Percentiles rank a stretch among this genome's conserved stretches.
Conservation (phyloP, 2,888 invertebrate species). For the Tricholauxania praeusta region DNA sequence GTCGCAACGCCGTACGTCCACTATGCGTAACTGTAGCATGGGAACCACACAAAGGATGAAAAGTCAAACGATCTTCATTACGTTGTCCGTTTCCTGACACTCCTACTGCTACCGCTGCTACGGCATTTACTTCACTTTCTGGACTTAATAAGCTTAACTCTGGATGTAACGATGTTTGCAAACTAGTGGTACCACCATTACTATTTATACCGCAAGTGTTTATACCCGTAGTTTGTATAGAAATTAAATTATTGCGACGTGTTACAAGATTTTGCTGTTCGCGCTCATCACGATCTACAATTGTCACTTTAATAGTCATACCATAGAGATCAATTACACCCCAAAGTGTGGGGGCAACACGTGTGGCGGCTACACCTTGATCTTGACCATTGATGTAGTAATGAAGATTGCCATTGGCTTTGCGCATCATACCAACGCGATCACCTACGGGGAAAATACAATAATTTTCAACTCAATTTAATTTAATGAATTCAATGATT, state of each 20-base stretch:
- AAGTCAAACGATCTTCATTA: constrained; percentile 81
- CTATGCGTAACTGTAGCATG: constrained; percentile 93
- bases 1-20: constrained; percentile 90
- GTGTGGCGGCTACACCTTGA: constrained; percentile 90
- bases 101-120: constrained; percentile 53
- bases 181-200: constrained; percentile 26
- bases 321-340: constrained; percentile 96
- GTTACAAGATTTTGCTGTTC: constrained; percentile 82
- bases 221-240: constrained; percentile 36
- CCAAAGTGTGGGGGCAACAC: constrained; percentile 86
- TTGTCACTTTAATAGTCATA: constrained; percentile 91
- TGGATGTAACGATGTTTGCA: constrained; percentile 46
- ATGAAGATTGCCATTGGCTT: constrained; percentile 86
- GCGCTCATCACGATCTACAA: constrained; percentile 85
- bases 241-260: constrained; percentile 73
- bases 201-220: constrained; percentile 39
- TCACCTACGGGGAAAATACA: constrained; percentile 70
- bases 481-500: not conserved
- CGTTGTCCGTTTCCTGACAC: constrained; percentile 52
- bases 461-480: not conserved
- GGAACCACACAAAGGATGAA: constrained; percentile 92
- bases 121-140: constrained; percentile 63
- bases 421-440: constrained; percentile 91
- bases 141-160: constrained; percentile 64
- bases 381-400: constrained; percentile 94